These are phyloP conservation scores for Pararge aegeria DNA, from an alignment of 1,140 invertebrate species.

Conservation along the genomic window DNA sequence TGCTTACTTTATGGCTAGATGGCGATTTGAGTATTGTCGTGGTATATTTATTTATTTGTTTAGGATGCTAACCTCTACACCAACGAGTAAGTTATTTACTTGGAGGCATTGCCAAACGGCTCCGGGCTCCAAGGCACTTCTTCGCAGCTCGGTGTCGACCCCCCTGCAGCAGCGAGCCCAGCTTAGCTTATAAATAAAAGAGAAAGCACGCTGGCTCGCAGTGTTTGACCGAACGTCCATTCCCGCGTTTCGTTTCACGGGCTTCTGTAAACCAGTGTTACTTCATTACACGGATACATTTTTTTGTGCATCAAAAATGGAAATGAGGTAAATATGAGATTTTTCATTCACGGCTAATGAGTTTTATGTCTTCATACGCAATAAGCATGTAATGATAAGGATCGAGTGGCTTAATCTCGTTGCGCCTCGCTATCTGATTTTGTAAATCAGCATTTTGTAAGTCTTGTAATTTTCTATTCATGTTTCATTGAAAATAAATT, in stretches of 20 bases:
- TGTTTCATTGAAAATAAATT: too few relatives aligned
- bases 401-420: slow-evolving; percentile 12
- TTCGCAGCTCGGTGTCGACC: slow-evolving; percentile 33
- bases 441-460: slow-evolving; percentile 4
- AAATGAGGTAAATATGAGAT: slow-evolving; percentile 58
- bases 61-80: too few relatives aligned
- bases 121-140: slow-evolving; percentile 41
- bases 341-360: slow-evolving; percentile 13
- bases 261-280: slow-evolving; percentile 54
- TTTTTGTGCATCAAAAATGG: slow-evolving; percentile 49
- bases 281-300: slow-evolving; percentile 36
- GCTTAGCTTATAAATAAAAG: slow-evolving; percentile 74
- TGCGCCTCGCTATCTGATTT: slow-evolving; percentile 15
- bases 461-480: too few relatives aligned
- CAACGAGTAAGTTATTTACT: too few relatives aligned
- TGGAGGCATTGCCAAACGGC: slow-evolving; percentile 63
- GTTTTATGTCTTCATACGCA: slow-evolving; percentile 10
- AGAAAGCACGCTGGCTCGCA: slow-evolving; percentile 69
- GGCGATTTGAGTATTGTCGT: too few relatives aligned
- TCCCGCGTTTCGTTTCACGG: slow-evolving; percentile 46
- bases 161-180: slow-evolving; percentile 39
- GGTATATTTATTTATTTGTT: too few relatives aligned
- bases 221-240: slow-evolving; percentile 39
- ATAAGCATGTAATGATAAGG: slow-evolving; percentile 6
- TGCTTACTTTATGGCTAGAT: too few relatives aligned